Percentiles rank a stretch among this genome's conserved stretches.
Evolutionary conservation across 2,113 vertebrate genomes (phyloP).

Genomic region (Falco punctatus): DNA sequence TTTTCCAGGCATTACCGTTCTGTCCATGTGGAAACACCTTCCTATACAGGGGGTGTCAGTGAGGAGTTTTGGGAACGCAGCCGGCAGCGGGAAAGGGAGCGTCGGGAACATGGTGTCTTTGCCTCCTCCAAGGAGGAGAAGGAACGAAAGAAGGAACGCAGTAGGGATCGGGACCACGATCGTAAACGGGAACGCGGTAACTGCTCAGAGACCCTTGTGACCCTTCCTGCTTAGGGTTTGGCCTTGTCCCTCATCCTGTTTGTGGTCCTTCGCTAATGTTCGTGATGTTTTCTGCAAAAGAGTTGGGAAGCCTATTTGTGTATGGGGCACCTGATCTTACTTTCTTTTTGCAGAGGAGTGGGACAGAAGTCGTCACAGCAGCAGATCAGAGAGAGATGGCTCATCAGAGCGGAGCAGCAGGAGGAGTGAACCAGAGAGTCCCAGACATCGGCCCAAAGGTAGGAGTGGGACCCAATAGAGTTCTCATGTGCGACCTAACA

Average conservation of each 20-base stretch:
- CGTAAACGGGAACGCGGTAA: conserved; percentile 82
- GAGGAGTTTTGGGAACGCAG: conserved; percentile 91
- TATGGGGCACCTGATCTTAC: not conserved
- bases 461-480: not conserved
- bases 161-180: conserved; percentile 76
- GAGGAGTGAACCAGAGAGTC: conserved; percentile 87
- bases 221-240: not conserved
- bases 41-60: conserved; percentile 94
- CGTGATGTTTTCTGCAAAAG: not conserved
- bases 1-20: conserved; percentile 88
- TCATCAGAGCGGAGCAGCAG: conserved; percentile 85
- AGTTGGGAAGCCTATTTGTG: not conserved
- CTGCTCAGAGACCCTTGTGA: not conserved
- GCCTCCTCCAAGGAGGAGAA: conserved; percentile 94
- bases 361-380: conserved; percentile 80
- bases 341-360: conserved; percentile 79
- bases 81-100: conserved; percentile 91
- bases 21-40: conserved; percentile 91
- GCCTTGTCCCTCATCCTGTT: not conserved
- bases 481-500: not conserved
- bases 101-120: conserved; percentile 92
- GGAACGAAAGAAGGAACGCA: conserved; percentile 80
- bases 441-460: conserved; percentile 90
- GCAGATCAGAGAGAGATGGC: conserved; percentile 80
- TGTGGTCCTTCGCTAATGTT: not conserved